These are phyloP conservation scores for Tipula helvola DNA, from an alignment of 2,888 invertebrate genomes.

Conservation along the genomic window DNA sequence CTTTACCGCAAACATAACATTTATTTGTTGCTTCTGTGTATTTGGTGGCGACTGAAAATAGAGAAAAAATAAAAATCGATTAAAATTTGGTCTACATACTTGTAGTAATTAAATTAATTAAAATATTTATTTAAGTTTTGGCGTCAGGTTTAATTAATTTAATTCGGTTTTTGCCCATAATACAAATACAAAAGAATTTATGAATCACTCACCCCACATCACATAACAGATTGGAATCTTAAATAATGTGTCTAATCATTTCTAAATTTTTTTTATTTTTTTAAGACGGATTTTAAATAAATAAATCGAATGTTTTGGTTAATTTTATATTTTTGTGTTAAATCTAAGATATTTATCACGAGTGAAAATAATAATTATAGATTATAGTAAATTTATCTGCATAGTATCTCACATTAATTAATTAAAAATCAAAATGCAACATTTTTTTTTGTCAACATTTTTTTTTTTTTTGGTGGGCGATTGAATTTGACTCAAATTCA, in stretches of 20 bases:
- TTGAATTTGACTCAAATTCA: neutral
- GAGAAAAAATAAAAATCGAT: neutral
- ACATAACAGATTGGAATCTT: neutral
- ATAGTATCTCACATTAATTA: neutral
- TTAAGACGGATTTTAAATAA: neutral
- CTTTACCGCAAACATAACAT: conserved; percentile 18
- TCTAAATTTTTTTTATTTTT: neutral
- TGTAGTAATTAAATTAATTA: conserved; percentile 4
- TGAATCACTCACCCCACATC: neutral
- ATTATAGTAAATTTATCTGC: neutral
- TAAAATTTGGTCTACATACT: neutral
- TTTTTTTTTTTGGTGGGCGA: neutral
- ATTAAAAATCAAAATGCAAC: neutral
- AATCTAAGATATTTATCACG: neutral
- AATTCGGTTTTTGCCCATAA: neutral
- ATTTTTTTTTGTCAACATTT: neutral
- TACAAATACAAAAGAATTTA: neutral
- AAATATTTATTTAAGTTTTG: neutral
- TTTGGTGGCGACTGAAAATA: conserved; percentile 12
- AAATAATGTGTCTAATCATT: neutral
- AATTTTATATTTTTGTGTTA: neutral
- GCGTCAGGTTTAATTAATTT: conserved; percentile 7
- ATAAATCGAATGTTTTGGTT: neutral
- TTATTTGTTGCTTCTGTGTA: conserved; percentile 13
- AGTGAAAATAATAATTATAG: neutral